Evolutionary conservation across 2,113 vertebrate species (phyloP).

Genomic region (Aleadryas rufinucha): DNA sequence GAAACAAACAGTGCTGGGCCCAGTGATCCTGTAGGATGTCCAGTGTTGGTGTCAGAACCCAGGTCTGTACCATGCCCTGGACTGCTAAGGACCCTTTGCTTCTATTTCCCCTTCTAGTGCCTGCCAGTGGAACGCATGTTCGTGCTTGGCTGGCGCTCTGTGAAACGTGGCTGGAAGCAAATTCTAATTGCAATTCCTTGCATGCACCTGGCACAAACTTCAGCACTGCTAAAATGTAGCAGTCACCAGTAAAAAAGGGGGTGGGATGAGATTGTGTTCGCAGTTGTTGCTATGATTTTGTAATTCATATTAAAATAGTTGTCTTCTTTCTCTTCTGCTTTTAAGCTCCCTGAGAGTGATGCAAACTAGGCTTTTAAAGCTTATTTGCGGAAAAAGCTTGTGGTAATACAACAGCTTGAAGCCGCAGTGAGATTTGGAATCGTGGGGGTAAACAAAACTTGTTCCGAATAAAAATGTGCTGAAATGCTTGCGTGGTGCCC

Average conservation of each 20-base stretch:
- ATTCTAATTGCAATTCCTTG: background rate
- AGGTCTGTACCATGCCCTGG: fast-evolving
- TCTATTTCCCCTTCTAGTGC: background rate
- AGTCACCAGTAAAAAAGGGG: background rate
- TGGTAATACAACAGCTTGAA: background rate
- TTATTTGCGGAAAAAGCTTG: background rate
- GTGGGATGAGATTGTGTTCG: background rate
- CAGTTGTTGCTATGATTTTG: background rate
- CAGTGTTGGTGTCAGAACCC: background rate
- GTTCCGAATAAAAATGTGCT: background rate
- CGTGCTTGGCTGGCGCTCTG: background rate
- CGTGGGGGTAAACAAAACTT: background rate
- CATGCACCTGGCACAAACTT: background rate
- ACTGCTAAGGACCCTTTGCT: background rate
- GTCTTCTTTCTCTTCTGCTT: background rate
- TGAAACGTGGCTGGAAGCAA: background rate
- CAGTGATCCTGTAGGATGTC: background rate
- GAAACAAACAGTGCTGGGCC: background rate
- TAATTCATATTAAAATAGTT: background rate
- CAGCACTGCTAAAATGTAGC: background rate
- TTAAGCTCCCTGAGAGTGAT: background rate
- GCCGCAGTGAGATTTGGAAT: background rate
- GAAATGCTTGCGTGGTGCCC: background rate
- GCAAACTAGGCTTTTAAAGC: background rate
- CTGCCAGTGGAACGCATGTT: background rate